A percentile compares a stretch with the other conserved stretches of the same genome.
Conservation (phyloP, 2,797 vertebrate genomes). For the Mionectes olivaceus region DNA sequence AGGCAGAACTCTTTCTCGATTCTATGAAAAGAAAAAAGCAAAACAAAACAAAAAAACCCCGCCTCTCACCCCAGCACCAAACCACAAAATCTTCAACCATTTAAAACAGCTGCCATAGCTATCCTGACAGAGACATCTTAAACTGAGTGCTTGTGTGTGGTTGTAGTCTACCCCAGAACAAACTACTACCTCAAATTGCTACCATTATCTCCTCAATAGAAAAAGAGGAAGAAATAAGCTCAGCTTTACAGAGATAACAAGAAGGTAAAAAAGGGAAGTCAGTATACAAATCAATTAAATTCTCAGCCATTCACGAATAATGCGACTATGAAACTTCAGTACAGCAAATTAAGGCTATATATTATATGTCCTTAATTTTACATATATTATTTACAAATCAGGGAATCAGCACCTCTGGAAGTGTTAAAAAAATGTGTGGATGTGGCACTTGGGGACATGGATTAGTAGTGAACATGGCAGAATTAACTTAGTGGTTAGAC, state of each 20-base stretch:
- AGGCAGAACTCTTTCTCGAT: not conserved
- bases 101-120: not conserved
- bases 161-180: not conserved
- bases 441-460: not conserved
- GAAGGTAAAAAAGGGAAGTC: not conserved
- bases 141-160: not conserved
- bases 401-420: not conserved
- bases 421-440: not conserved
- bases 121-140: not conserved
- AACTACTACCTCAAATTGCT: not conserved
- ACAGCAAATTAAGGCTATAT: not conserved
- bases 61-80: not conserved
- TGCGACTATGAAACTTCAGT: not conserved
- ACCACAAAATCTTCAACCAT: not conserved
- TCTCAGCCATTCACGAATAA: not conserved
- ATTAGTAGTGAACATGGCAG: not conserved
- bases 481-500: not conserved
- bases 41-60: no score
- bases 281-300: not conserved
- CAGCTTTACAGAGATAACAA: not conserved
- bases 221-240: not conserved
- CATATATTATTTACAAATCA: not conserved
- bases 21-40: not conserved
- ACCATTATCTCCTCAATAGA: not conserved
- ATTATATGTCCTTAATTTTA: not conserved